Percentiles rank a stretch among this genome's conserved stretches.
Conservation (phyloP, 2,888 invertebrate genomes). For the Xanthia icteritia region DNA sequence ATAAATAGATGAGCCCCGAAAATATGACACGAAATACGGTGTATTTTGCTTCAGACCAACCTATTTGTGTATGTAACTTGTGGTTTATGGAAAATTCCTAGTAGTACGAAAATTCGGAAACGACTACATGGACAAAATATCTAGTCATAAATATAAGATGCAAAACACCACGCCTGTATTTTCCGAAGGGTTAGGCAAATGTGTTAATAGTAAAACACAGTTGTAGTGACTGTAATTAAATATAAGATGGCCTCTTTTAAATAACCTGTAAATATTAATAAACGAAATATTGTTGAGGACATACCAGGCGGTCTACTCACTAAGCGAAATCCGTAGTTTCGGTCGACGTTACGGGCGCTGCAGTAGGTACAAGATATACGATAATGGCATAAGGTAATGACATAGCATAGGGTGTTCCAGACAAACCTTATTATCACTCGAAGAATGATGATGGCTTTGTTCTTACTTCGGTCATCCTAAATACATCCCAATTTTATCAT, state of each 20-base stretch:
- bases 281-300: not conserved
- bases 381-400: too few relatives aligned
- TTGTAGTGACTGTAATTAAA: not conserved
- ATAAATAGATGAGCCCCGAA: not conserved
- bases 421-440: not conserved
- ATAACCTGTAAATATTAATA: not conserved
- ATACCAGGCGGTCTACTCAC: too few relatives aligned
- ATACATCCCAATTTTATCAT: not conserved
- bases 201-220: not conserved
- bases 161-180: not conserved
- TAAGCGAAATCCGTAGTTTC: too few relatives aligned
- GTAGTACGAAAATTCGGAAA: not conserved
- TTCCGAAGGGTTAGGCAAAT: not conserved
- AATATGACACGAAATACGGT: not conserved
- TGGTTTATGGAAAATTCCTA: not conserved
- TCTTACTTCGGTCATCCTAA: not conserved
- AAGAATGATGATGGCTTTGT: not conserved
- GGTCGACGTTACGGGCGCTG: too few relatives aligned
- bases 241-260: not conserved
- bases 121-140: not conserved
- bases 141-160: not conserved
- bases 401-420: not conserved
- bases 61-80: not conserved
- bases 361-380: not conserved
- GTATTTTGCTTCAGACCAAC: not conserved